Evolutionary conservation across 2,113 vertebrate species (phyloP).

Genomic region (Hassar affinis): DNA sequence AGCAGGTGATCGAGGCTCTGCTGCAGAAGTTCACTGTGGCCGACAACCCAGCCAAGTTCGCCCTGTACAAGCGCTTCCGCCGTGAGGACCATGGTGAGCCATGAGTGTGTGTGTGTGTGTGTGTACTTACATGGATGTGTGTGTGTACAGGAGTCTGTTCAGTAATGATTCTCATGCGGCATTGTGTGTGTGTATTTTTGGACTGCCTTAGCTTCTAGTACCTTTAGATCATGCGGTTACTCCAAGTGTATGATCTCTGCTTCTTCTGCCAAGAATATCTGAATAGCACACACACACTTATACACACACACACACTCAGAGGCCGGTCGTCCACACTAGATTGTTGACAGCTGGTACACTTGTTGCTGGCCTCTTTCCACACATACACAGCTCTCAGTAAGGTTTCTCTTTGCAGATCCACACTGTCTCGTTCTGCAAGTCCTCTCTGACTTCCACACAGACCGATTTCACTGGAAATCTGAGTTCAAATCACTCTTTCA

Average conservation of each 20-base stretch:
- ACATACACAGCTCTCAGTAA: conserved; percentile 10
- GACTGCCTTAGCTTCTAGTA: neutral
- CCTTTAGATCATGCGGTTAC: conserved; percentile 9
- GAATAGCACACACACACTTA: neutral
- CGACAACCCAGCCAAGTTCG: conserved; percentile 95
- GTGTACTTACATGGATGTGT: neutral
- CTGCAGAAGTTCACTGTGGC: conserved; percentile 88
- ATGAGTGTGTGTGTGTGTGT: neutral
- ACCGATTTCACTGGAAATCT: neutral
- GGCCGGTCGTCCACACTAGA: conserved; percentile 26
- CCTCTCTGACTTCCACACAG: neutral
- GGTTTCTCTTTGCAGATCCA: neutral
- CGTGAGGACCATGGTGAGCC: conserved; percentile 89
- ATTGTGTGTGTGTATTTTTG: conserved; percentile 31
- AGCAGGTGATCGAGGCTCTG: conserved; percentile 90
- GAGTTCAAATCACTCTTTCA: neutral
- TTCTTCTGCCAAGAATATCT: conserved; percentile 40
- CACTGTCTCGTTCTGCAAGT: neutral
- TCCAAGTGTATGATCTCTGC: conserved; percentile 22
- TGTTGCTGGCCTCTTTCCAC: conserved; percentile 7
- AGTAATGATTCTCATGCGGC: neutral
- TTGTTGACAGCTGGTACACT: conserved; percentile 21
- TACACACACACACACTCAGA: neutral
- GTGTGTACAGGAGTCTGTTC: neutral
- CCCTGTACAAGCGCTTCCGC: conserved; percentile 89